phyloP scores from a whole-genome alignment of 1,140 invertebrate species.

The Radopholus similis region DNA sequence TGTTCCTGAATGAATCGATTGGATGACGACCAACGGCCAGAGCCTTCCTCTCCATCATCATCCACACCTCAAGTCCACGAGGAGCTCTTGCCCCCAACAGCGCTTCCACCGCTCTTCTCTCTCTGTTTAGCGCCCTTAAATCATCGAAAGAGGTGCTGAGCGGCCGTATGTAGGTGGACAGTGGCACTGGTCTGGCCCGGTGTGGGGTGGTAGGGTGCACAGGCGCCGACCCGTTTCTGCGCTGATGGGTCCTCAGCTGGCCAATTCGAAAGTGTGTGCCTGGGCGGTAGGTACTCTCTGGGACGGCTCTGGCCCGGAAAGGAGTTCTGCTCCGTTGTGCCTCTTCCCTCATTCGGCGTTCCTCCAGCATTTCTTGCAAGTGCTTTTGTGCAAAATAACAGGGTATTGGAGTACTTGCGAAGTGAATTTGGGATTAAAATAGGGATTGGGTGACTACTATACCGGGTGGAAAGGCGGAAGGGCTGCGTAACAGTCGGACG shows the following conservation, averaged over 20 bases:
- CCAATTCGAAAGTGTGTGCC: conserved; percentile 18
- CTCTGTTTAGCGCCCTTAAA: not conserved
- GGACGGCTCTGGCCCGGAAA: conserved; percentile 19
- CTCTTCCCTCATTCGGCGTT: not conserved
- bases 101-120: conserved; percentile 7
- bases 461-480: not conserved
- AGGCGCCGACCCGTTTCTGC: not conserved
- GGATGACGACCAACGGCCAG: not conserved
- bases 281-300: conserved; percentile 10
- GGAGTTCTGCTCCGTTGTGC: not conserved
- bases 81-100: conserved; percentile 6
- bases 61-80: conserved; percentile 13
- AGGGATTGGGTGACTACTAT: not conserved
- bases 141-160: not conserved
- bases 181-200: not conserved
- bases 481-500: not conserved
- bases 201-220: not conserved
- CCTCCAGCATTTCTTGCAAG: conserved; percentile 27
- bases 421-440: not conserved
- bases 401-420: not conserved
- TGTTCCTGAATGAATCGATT: conserved; percentile 9
- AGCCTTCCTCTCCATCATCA: not conserved
- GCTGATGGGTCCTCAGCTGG: not conserved
- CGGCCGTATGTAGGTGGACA: conserved; percentile 11
- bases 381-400: conserved; percentile 13